Conservation (phyloP, 2,797 vertebrate species). For the Muscicapa comitata region DNA sequence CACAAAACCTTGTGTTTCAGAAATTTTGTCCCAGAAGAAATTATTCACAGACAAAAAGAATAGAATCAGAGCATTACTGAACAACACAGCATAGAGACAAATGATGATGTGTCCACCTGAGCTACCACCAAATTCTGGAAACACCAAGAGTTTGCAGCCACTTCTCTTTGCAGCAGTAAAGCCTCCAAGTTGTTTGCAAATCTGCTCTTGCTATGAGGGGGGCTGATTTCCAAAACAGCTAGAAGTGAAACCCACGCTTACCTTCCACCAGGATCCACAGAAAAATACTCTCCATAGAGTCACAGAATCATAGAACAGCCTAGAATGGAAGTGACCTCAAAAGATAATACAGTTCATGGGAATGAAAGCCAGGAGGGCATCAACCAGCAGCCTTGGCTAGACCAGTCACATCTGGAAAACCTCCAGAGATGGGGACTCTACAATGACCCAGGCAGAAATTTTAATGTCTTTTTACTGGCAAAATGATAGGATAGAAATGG, state of each 20-base stretch:
- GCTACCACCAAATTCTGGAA: background rate
- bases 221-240: background rate
- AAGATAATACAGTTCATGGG: background rate
- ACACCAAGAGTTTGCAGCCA: background rate
- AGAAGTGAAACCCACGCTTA: background rate
- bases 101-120: background rate
- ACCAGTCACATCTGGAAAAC: background rate
- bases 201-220: background rate
- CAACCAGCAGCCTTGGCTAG: background rate
- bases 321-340: background rate
- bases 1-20: background rate
- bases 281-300: background rate
- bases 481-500: background rate
- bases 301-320: background rate
- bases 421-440: background rate
- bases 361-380: background rate
- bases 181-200: background rate
- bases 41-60: background rate
- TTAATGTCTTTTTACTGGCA: background rate
- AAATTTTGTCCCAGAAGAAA: background rate
- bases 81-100: background rate
- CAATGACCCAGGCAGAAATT: accelerated
- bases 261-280: background rate
- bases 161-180: background rate
- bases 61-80: background rate